A percentile compares a stretch with the other conserved stretches of the same genome.
These are phyloP conservation scores for Agrilus biguttatus DNA, from an alignment of 2,888 invertebrate genomes.

Conservation along the genomic window DNA sequence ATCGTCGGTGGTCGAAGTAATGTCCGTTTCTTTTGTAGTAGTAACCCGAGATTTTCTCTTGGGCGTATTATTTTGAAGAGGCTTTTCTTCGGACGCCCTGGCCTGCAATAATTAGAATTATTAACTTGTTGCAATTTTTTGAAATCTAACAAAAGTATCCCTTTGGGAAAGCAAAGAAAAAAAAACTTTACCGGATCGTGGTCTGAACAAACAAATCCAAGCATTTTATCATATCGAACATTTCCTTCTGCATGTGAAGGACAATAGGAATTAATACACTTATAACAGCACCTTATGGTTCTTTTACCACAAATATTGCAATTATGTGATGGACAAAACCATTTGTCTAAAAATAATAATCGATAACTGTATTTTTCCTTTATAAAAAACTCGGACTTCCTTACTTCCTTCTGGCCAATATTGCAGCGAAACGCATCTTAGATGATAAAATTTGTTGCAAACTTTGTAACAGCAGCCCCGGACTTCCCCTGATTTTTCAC, in stretches of 20 bases:
- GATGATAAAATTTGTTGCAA: slow-evolving; percentile 27
- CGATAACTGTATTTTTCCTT: background rate
- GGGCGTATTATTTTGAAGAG: slow-evolving; percentile 2
- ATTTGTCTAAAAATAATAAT: slow-evolving; percentile 17
- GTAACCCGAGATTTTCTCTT: background rate
- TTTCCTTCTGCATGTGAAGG: slow-evolving; percentile 27
- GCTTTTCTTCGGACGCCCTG: slow-evolving; percentile 8
- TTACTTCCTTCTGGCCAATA: slow-evolving; percentile 23
- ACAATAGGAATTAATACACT: slow-evolving; percentile 29
- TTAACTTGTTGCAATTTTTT: background rate
- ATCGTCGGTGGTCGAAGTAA: background rate
- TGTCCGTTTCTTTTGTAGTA: slow-evolving; percentile 1
- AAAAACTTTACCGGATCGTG: slow-evolving; percentile 16
- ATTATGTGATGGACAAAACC: slow-evolving; percentile 29
- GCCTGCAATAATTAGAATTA: slow-evolving; percentile 6
- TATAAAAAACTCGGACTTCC: background rate
- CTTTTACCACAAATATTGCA: slow-evolving; percentile 28
- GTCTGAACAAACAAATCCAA: slow-evolving; percentile 23
- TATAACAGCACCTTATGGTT: slow-evolving; percentile 27
- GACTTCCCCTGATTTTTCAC: slow-evolving; percentile 19
- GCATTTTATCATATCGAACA: slow-evolving; percentile 21
- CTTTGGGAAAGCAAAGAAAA: background rate
- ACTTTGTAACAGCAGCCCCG: slow-evolving; percentile 24
- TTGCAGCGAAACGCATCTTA: slow-evolving; percentile 23
- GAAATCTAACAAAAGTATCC: background rate